Evolutionary conservation across 2,888 invertebrate genomes (phyloP), one percentile per base, ranked within the genome.

Genomic region (Exocentrus adspersus): DNA sequence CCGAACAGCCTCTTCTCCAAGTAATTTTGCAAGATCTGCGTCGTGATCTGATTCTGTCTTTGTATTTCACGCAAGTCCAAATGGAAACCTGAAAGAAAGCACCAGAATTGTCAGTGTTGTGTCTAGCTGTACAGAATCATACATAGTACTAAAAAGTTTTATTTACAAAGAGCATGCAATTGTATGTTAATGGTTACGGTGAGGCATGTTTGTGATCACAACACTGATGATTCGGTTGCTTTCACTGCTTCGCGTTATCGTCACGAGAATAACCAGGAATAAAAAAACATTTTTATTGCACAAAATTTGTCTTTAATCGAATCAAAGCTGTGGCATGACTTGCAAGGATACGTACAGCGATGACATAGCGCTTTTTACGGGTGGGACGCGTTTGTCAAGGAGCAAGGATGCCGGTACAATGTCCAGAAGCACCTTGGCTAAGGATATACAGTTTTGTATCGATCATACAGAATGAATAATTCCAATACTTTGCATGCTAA

Each of bases 1-100:
- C 90, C 85, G 58, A 90, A 91, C 45, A 91, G 79, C 43, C 88
- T 87, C 78, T 90, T 87, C 80, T 91, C 90, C 68, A 92, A 84
- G 77, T 87, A 92, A 64, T 90, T 90, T 77, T 91, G 89, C 70
- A 92, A 85, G 71, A 92, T 91, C 84, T 91, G 90, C 82, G 90
- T 88, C 28, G 91, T 92, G 80, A 91, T 91, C 81, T 87, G 87
- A 85, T 91, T 91, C 85, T 92, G 91, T 68, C 91, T 84, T 75
- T 88, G 89, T 81, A 91, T 81, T 81, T 91, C 91, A 72, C 86
- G 85, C 63, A 77, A 69, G 74, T 81, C 80, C 71, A 83, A 77
- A 68, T 42, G 56, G 68, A 80, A 73, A 70, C 79, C 81, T 81
- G 78, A 72, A 78, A 79, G 78, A 72, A 78, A 79, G 68, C 67